These are phyloP conservation scores for Sebastes variabilis DNA, from an alignment of 2,797 vertebrate genomes.

Conservation along the genomic window DNA sequence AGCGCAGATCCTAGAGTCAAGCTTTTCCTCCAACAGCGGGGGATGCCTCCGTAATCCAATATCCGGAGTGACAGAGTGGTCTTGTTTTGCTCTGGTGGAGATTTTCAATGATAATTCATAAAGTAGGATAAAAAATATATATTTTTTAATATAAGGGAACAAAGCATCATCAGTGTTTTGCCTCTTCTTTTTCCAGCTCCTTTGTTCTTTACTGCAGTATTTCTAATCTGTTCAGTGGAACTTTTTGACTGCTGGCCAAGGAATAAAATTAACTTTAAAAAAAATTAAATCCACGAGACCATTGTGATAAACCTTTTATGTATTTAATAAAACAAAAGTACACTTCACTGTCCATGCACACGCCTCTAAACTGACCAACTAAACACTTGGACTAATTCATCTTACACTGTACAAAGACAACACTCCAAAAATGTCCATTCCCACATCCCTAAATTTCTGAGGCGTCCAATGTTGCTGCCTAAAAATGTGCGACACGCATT, in stretches of 20 bases:
- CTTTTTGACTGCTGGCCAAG: slow-evolving; percentile 37
- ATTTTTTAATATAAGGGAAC: slow-evolving; percentile 53
- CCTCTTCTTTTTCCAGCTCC: slow-evolving; percentile 18
- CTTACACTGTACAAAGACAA: background rate
- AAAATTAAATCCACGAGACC: slow-evolving; percentile 8
- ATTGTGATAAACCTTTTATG: slow-evolving; percentile 36
- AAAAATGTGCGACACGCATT: slow-evolving; percentile 38
- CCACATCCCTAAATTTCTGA: slow-evolving; percentile 15
- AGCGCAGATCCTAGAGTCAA: slow-evolving; percentile 84
- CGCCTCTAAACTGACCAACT: slow-evolving; percentile 5
- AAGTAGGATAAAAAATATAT: slow-evolving; percentile 31
- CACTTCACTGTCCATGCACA: slow-evolving; percentile 9
- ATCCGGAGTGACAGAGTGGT: slow-evolving; percentile 67
- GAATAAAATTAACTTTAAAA: slow-evolving; percentile 21
- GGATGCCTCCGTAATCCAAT: slow-evolving; percentile 81
- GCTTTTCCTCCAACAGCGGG: slow-evolving; percentile 76
- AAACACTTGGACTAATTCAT: background rate
- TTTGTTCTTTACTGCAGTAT: slow-evolving; percentile 49
- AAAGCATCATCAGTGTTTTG: slow-evolving; percentile 43
- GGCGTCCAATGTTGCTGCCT: background rate
- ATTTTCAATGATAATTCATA: slow-evolving; percentile 60
- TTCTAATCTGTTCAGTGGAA: slow-evolving; percentile 50
- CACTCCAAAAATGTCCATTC: slow-evolving; percentile 31
- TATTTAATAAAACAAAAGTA: slow-evolving; percentile 37
- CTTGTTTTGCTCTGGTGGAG: slow-evolving; percentile 67